These are phyloP conservation scores for Antedon mediterranea DNA, from an alignment of 53 echinoderm and acorn worm genomes.

Conservation along the genomic window DNA sequence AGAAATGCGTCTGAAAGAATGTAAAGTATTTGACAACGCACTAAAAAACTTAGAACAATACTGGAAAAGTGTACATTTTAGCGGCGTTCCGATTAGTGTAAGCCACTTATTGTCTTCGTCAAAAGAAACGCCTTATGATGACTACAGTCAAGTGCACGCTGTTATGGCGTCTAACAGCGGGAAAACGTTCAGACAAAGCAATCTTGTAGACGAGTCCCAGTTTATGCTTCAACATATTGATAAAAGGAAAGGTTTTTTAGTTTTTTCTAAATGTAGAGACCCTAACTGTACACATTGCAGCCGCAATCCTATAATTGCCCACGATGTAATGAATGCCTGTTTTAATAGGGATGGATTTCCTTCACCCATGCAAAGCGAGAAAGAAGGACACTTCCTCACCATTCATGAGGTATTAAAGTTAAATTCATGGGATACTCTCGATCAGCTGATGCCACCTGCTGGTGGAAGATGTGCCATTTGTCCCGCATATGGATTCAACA, in stretches of 20 bases:
- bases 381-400: not conserved
- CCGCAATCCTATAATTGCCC: not conserved
- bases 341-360: not conserved
- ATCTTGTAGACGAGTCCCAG: conserved; percentile 9
- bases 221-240: conserved; percentile 17
- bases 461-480: too few relatives aligned
- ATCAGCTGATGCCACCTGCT: too few relatives aligned
- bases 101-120: not conserved
- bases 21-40: conserved; percentile 22
- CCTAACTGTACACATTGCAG: not conserved
- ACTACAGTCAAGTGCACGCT: conserved; percentile 7
- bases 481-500: too few relatives aligned
- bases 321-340: not conserved
- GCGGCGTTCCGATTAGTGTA: not conserved
- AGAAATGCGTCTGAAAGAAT: conserved; percentile 15
- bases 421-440: too few relatives aligned
- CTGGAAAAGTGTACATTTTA: conserved; percentile 11
- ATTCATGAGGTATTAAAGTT: not conserved
- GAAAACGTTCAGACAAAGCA: not conserved
- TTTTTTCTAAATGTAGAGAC: conserved; percentile 20
- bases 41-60: conserved; percentile 4
- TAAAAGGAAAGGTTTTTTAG: conserved; percentile 8
- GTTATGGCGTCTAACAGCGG: not conserved
- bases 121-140: not conserved
- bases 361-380: not conserved